Conservation (phyloP, 37 sponge, comb jelly and placozoan species). For the Tethya wilhelma region DNA sequence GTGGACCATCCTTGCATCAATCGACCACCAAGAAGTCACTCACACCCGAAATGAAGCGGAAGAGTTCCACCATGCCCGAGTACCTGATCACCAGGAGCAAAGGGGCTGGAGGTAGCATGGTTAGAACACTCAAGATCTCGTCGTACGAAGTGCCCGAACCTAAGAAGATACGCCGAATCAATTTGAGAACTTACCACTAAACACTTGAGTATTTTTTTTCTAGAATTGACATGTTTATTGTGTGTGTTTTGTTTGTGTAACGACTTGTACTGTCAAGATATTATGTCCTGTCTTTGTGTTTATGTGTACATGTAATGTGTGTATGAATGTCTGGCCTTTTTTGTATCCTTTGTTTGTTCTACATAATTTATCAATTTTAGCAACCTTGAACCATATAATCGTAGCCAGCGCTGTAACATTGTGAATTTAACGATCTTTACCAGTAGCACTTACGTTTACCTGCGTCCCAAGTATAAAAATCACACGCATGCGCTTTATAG, state of each 20-base stretch:
- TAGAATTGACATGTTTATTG: background rate
- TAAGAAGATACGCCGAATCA: conserved; percentile 30
- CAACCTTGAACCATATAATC: too few relatives aligned
- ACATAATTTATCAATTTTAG: too few relatives aligned
- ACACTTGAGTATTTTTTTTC: too few relatives aligned
- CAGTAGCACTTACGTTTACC: too few relatives aligned
- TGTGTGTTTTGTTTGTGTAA: background rate
- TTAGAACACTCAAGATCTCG: conserved; percentile 35
- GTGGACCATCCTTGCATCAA: background rate
- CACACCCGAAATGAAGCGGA: conserved; percentile 24
- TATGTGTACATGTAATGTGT: background rate
- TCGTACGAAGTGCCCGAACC: conserved; percentile 35
- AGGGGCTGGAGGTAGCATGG: background rate
- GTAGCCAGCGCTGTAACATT: too few relatives aligned
- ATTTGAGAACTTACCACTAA: conserved; percentile 53
- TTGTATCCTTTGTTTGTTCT: too few relatives aligned
- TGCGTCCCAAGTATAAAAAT: too few relatives aligned
- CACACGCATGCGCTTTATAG: too few relatives aligned
- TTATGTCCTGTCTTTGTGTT: background rate
- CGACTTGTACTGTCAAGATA: background rate
- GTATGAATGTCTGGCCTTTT: too few relatives aligned
- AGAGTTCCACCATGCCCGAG: conserved; percentile 51
- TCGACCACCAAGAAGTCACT: background rate
- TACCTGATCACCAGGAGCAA: background rate
- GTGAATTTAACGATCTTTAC: too few relatives aligned